A percentile compares a stretch with the other conserved stretches of the same genome.
Evolutionary conservation across 64 coral and sea anemone genomes (phyloP).

Genomic region (Pocillopora verrucosa): DNA sequence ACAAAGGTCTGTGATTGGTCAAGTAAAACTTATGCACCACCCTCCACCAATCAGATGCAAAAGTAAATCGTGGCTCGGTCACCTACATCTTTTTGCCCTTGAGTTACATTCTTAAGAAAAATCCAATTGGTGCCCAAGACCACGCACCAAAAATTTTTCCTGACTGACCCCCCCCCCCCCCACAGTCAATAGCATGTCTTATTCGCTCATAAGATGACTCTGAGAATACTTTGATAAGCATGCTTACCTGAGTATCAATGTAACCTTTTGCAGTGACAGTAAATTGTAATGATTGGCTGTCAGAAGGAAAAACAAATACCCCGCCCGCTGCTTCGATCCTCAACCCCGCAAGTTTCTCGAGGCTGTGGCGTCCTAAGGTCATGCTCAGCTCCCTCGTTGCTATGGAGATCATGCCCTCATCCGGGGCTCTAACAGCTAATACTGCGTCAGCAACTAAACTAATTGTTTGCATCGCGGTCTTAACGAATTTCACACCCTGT

Average conservation of each 20-base stretch:
- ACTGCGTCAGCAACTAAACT: background rate
- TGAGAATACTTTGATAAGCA: background rate
- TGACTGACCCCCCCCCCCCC: no score
- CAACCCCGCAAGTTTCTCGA: background rate
- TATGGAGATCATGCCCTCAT: conserved; percentile 7
- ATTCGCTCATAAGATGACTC: no score
- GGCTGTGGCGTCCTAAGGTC: conserved; percentile 21
- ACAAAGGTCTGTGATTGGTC: no score
- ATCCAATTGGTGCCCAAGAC: no score
- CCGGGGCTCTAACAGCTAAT: background rate
- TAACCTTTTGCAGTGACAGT: background rate
- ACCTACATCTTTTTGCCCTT: no score
- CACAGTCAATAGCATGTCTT: no score
- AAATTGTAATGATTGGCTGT: background rate
- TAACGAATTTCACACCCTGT: background rate
- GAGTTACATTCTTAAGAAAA: no score
- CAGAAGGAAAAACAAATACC: conserved; percentile 9
- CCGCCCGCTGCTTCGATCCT: background rate
- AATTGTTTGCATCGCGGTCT: background rate
- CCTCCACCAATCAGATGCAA: no score
- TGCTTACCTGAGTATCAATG: conserved; percentile 19
- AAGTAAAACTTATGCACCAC: no score
- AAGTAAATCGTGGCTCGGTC: no score
- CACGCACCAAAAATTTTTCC: no score
- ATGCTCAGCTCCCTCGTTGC: background rate